Conservation (phyloP, 2,797 vertebrate genomes). For the Acipenser transmontanus region DNA sequence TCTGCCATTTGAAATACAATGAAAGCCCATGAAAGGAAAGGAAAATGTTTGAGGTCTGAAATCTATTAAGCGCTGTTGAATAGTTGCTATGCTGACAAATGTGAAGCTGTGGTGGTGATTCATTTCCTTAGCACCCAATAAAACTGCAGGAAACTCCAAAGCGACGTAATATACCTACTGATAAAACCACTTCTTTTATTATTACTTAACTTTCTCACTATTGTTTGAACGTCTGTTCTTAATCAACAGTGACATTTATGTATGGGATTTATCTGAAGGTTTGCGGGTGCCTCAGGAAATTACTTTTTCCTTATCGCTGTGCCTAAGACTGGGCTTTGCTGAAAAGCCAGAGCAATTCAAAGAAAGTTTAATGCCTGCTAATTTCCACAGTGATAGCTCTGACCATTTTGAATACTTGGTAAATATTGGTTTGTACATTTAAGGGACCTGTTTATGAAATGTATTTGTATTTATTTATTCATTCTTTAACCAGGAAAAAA, state of each 20-base stretch:
- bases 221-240: slow-evolving; percentile 68
- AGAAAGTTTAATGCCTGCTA: slow-evolving; percentile 43
- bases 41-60: slow-evolving; percentile 29
- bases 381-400: slow-evolving; percentile 35
- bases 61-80: slow-evolving; percentile 36
- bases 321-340: slow-evolving; percentile 34
- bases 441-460: too few species aligned
- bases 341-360: slow-evolving; percentile 42
- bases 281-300: slow-evolving; percentile 81
- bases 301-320: slow-evolving; percentile 75
- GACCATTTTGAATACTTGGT: slow-evolving; percentile 35
- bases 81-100: slow-evolving; percentile 54
- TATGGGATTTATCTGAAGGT: slow-evolving; percentile 66
- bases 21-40: slow-evolving; percentile 20
- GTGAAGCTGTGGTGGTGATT: slow-evolving; percentile 46
- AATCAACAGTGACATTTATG: slow-evolving; percentile 66
- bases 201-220: slow-evolving; percentile 36
- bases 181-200: slow-evolving; percentile 57
- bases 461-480: too few species aligned
- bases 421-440: slow-evolving; percentile 33
- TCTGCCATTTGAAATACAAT: slow-evolving; percentile 39
- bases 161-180: slow-evolving; percentile 58
- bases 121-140: slow-evolving; percentile 75
- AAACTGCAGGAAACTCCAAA: slow-evolving; percentile 37
- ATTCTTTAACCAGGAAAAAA: too few species aligned